Evolutionary conservation across 2,797 vertebrate genomes (phyloP), one percentile per base, ranked within the genome.

Genomic region (Cryptoprocta ferox): DNA sequence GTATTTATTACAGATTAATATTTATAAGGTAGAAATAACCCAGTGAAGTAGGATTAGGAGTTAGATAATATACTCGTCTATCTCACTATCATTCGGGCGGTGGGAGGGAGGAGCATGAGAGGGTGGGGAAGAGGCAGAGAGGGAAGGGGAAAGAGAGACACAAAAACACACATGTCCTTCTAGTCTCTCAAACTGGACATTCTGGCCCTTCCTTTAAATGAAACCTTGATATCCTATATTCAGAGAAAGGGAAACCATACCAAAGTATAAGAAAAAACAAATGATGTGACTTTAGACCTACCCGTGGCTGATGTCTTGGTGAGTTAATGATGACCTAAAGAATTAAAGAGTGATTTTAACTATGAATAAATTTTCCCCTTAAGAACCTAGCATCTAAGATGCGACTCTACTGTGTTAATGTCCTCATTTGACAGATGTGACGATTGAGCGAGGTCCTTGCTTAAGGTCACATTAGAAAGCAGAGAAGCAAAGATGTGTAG

Each of bases 281-380:
- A 92, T 68, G 18, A 81, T 39, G 6, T 26, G n/a, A 61, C 59
- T 84, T 82, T 32, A n/a, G 26, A 89, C 48, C 53, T 70, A 75
- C 59, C 5, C 0, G 1, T 73, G 63, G 28, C 45, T 91, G 35
- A 82, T 56, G 63, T 63, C 78, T 61, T 91, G 30, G 39, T 68
- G 12, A 73, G n/a, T 92, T 86, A 82, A 86, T 13, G 7, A 93
- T 65, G 42, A 48, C 30, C 70, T 92, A 71, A 78, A 87, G 48
- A 94, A 88, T 45, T 90, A 63, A 75, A 94, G 50, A 42, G 35
- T 82, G 79, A 94, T 91, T 84, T 63, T 93, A 28, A 93, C 63
- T 56, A 30, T 78, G 79, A 91, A 86, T 93, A 91, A 78, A 93
- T 37, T 91, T 94, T 73, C 63, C 35, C 87, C 42, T 86, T 35